A percentile compares a stretch with the other conserved stretches of the same genome.
Conservation (phyloP, 1,140 invertebrate genomes). For the Drosophila triauraria region DNA sequence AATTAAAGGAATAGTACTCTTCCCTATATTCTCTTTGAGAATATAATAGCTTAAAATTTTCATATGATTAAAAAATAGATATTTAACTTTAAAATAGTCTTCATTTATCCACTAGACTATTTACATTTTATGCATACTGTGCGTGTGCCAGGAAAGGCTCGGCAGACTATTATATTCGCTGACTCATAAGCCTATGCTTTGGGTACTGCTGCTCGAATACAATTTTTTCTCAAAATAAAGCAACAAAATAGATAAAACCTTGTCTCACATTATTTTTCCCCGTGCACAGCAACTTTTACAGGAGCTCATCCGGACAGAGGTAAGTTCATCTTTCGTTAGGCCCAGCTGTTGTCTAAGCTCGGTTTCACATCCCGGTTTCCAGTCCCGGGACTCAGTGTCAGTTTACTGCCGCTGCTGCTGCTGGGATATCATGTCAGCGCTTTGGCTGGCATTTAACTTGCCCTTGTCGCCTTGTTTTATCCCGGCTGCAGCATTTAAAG, state of each 20-base stretch:
- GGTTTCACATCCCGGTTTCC: constrained; percentile 21
- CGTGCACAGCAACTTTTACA: neutral
- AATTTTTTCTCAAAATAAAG: too few species aligned
- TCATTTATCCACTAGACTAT: too few species aligned
- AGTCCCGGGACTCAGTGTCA: constrained; percentile 33
- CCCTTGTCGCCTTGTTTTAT: constrained; percentile 70
- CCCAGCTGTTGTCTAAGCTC: constrained; percentile 39
- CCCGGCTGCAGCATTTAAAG: constrained; percentile 61
- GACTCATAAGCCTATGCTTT: too few species aligned
- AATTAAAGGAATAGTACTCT: too few species aligned
- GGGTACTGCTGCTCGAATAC: too few species aligned
- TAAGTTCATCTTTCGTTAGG: constrained; percentile 5
- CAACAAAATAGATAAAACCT: neutral
- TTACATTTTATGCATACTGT: too few species aligned
- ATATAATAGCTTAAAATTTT: too few species aligned
- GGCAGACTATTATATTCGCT: too few species aligned
- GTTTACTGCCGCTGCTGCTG: constrained; percentile 48
- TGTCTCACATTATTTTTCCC: neutral
- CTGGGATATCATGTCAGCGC: constrained; percentile 74
- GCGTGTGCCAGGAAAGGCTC: too few species aligned
- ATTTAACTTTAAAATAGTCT: too few species aligned
- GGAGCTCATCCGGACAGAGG: neutral
- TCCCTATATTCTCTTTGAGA: too few species aligned
- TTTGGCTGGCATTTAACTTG: constrained; percentile 76
- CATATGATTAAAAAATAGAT: too few species aligned